A percentile compares a stretch with the other conserved stretches of the same genome.
Conservation (phyloP, 1,140 invertebrate species). For the Pseudomyrmex dendroicus region DNA sequence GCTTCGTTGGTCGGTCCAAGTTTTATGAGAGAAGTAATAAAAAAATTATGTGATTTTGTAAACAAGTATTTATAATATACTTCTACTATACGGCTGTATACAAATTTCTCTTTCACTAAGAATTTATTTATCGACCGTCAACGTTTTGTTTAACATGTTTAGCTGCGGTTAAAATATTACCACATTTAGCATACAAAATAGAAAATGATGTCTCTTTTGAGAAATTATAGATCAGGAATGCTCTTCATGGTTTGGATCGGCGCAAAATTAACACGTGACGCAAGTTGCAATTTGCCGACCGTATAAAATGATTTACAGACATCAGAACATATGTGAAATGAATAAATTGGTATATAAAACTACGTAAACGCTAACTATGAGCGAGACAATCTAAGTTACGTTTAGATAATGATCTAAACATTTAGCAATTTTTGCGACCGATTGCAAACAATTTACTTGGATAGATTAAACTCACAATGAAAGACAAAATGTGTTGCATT, state of each 20-base stretch:
- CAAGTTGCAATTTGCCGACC: slow-evolving; percentile 43
- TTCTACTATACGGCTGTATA: background rate
- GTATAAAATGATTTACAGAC: slow-evolving; percentile 43
- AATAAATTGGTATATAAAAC: slow-evolving; percentile 6
- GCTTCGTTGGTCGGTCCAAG: too few relatives aligned
- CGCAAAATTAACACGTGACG: slow-evolving; percentile 10
- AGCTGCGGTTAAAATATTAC: slow-evolving; percentile 48
- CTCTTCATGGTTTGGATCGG: slow-evolving; percentile 41
- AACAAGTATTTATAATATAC: background rate
- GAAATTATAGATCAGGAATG: slow-evolving; percentile 52
- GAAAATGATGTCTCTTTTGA: slow-evolving; percentile 31
- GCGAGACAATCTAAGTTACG: slow-evolving; percentile 12
- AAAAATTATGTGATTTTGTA: too few relatives aligned
- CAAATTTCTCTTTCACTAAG: too few relatives aligned
- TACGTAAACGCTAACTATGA: background rate
- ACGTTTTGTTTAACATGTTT: background rate
- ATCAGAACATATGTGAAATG: background rate
- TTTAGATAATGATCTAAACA: background rate
- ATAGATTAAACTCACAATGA: background rate
- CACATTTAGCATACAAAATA: slow-evolving; percentile 29
- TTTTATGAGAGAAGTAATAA: too few relatives aligned
- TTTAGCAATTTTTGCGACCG: background rate
- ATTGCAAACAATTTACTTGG: too few relatives aligned
- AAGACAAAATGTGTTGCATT: background rate
- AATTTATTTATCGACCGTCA: too few relatives aligned